phyloP scores from a whole-genome alignment of 2,888 invertebrate species.

The Deilephila elpenor region DNA sequence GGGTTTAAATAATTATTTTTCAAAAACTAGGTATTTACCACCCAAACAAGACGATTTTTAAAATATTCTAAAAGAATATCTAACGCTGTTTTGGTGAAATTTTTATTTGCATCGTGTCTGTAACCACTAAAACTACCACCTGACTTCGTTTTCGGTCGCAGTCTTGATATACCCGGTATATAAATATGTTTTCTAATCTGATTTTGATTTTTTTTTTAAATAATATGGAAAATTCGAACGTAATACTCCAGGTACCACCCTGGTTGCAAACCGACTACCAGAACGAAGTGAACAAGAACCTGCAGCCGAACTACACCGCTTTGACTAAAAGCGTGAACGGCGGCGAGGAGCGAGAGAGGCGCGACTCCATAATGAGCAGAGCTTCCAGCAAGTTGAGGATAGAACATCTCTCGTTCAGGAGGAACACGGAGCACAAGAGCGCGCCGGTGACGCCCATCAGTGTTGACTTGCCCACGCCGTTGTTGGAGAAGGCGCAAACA shows the following conservation, averaged over 20 bases:
- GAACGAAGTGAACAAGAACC: constrained; percentile 79
- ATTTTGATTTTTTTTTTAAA: too few relatives aligned
- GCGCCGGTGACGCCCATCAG: constrained; percentile 67
- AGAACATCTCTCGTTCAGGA: constrained; percentile 75
- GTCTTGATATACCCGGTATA: too few relatives aligned
- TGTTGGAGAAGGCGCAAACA: constrained; percentile 52
- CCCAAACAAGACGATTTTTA: too few relatives aligned
- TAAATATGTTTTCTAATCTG: too few relatives aligned
- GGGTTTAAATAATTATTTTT: too few relatives aligned
- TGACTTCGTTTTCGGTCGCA: too few relatives aligned
- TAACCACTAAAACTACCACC: too few relatives aligned
- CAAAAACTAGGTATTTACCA: too few relatives aligned
- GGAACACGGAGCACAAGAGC: constrained; percentile 63
- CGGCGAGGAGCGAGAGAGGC: constrained; percentile 70
- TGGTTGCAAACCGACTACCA: constrained; percentile 89
- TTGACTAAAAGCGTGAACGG: constrained; percentile 71
- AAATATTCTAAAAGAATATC: too few relatives aligned
- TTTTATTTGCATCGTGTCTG: too few relatives aligned
- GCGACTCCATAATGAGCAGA: constrained; percentile 78
- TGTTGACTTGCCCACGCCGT: constrained; percentile 55
- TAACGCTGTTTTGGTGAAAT: too few relatives aligned
- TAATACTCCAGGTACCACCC: constrained; percentile 86
- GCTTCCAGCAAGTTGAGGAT: constrained; percentile 77
- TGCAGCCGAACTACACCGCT: constrained; percentile 76
- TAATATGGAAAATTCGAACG: too few relatives aligned